Evolutionary conservation across 2,888 invertebrate genomes (phyloP), one percentile per base, ranked within the genome.

Genomic region (Monochamus alternatus): DNA sequence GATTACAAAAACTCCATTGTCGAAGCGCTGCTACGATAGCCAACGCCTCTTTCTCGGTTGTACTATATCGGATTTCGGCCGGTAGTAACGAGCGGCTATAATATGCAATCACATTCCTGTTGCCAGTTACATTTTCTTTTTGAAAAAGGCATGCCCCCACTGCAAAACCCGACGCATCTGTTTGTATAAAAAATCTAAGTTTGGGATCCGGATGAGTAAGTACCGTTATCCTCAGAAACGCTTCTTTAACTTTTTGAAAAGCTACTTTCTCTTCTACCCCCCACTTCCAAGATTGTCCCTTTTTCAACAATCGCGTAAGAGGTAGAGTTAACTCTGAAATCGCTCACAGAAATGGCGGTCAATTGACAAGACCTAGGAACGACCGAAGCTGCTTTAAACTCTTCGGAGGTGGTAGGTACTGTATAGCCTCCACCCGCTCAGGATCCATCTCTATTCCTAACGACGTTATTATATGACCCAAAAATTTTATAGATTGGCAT

Each of bases 341-440:
- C 62, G n/a, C n/a, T 70, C 62, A 55, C 73, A 73, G 30, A 73
- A 73, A 0, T 65, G 2, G 0, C 63, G 5, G 12, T 64, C 38
- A 64, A 47, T 55, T 71, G 3, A 62, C 5, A 14, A 73, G 10
- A 22, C 73, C 73, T 32, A 73, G 38, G 65, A 73, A 79, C 63
- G 73, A 43, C 59, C 64, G 51, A 73, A 72, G 70, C 72, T 75
- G 52, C 55, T 64, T 73, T 9, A 73, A 10, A 44, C 65, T 65
- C 7, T 65, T 5, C 1, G 73, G 73, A 22, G 9, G 5, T 2
- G 38, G 14, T 32, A 73, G 31, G 10, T 1, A 14, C 9, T 65
- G 64, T 5, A 73, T 73, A 3, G 73, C 73, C 31, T 63, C 58
- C 2, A 73, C 14, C 1, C 65, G 30, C 2, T 7, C 64, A 9